A percentile compares a stretch with the other conserved stretches of the same genome.
These are phyloP conservation scores for Lipophrys pholis DNA, from an alignment of 2,113 vertebrate genomes.

Conservation along the genomic window DNA sequence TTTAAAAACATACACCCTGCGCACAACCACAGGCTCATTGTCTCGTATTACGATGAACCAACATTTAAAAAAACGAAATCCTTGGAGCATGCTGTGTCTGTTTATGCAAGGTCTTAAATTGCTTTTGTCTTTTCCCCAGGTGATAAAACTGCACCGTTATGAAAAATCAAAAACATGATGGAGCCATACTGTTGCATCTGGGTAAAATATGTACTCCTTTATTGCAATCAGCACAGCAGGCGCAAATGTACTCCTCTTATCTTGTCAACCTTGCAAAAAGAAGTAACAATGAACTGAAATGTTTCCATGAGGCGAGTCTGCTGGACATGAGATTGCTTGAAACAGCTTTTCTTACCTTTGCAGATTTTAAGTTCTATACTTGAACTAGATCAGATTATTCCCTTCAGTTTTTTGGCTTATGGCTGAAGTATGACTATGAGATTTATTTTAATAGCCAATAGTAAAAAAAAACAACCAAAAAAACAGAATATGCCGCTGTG, in stretches of 20 bases:
- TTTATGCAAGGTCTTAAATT: not conserved
- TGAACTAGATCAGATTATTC: too few species aligned
- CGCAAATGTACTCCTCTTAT: constrained; percentile 5
- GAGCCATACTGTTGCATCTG: constrained; percentile 20
- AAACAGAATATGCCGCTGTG: too few species aligned
- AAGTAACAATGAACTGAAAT: not conserved
- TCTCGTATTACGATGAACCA: not conserved
- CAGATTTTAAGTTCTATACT: too few species aligned
- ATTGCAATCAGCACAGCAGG: constrained; percentile 22
- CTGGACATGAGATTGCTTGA: too few species aligned
- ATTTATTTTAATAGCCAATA: too few species aligned
- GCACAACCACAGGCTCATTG: too few species aligned
- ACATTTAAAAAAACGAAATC: not conserved
- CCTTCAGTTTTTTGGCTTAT: too few species aligned
- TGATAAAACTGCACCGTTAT: not conserved
- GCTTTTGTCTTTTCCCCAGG: not conserved
- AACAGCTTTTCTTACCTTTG: too few species aligned
- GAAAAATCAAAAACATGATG: constrained; percentile 18
- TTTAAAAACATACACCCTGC: not conserved
- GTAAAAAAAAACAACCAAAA: too few species aligned
- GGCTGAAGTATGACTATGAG: too few species aligned
- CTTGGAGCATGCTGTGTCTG: not conserved
- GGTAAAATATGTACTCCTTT: not conserved
- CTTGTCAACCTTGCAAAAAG: not conserved
- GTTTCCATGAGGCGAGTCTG: not conserved